Conservation (phyloP, 2,113 vertebrate species). For the Anoplopoma fimbria region DNA sequence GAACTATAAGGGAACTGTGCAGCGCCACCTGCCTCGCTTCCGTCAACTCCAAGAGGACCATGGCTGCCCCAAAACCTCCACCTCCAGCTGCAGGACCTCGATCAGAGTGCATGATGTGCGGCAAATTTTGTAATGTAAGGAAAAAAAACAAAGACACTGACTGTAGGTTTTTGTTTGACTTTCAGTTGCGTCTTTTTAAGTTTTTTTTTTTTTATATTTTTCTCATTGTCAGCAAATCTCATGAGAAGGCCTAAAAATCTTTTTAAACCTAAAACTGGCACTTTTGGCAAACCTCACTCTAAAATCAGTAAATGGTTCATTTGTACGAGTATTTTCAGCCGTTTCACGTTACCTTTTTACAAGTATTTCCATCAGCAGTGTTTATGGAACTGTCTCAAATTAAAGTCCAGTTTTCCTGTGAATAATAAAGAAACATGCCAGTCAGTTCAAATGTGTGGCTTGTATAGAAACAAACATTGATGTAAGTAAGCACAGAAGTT, state of each 20-base stretch:
- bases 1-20: constrained; percentile 58
- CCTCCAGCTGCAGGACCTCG: not conserved
- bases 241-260: too few relatives aligned
- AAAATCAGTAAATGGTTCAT: too few relatives aligned
- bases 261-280: too few relatives aligned
- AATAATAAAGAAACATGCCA: not conserved
- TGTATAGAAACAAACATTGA: not conserved
- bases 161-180: not conserved
- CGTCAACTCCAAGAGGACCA: constrained; percentile 34
- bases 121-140: constrained; percentile 28
- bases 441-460: not conserved
- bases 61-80: not conserved
- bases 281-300: too few relatives aligned
- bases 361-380: too few relatives aligned
- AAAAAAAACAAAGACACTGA: not conserved
- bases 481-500: not conserved
- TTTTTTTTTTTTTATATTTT: not conserved
- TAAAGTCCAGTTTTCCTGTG: too few relatives aligned
- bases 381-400: too few relatives aligned
- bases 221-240: not conserved
- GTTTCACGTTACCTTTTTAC: too few relatives aligned
- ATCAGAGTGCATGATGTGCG: constrained; percentile 43
- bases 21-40: constrained; percentile 47
- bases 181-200: not conserved
- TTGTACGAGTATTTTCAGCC: too few relatives aligned